These are phyloP conservation scores for Symphodus melops DNA, from an alignment of 2,113 vertebrate species.

Conservation along the genomic window DNA sequence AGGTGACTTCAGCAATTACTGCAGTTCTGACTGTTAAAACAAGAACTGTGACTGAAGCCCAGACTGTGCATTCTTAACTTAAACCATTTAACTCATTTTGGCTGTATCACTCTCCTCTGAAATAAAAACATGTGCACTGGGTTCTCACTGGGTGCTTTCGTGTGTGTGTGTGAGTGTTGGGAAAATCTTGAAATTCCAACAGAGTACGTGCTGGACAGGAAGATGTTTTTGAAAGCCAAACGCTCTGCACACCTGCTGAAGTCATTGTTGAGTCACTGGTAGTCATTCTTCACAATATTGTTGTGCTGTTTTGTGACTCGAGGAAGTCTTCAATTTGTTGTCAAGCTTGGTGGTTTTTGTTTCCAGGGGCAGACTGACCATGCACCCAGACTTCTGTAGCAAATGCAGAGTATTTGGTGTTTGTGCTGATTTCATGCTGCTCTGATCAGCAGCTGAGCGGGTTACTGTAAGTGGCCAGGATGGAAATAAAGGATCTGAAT, in stretches of 20 bases:
- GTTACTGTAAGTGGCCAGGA: slow-evolving; percentile 36
- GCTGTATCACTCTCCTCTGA: background rate
- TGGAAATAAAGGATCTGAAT: slow-evolving; percentile 71
- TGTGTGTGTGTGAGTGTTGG: background rate
- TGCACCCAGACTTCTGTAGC: slow-evolving; percentile 32
- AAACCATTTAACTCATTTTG: background rate
- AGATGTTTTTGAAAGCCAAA: slow-evolving; percentile 12
- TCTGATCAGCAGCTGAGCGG: slow-evolving; percentile 45
- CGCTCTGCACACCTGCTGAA: slow-evolving; percentile 37
- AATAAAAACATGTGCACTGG: background rate
- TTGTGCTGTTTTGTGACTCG: slow-evolving; percentile 7
- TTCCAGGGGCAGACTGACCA: slow-evolving; percentile 34
- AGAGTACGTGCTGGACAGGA: slow-evolving; percentile 21
- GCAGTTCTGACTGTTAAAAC: too few species aligned
- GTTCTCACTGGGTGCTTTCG: background rate
- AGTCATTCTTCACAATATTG: slow-evolving; percentile 21
- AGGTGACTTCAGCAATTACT: too few species aligned
- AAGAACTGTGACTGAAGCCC: too few species aligned
- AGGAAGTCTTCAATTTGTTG: too few species aligned
- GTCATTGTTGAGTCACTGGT: slow-evolving; percentile 30
- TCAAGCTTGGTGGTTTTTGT: slow-evolving; percentile 11
- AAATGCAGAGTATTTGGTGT: slow-evolving; percentile 31
- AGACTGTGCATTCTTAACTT: too few species aligned
- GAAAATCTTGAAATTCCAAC: slow-evolving; percentile 38
- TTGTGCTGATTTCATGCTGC: slow-evolving; percentile 26